Evolutionary conservation across 2,113 vertebrate species (phyloP), one percentile per base, ranked within the genome.

Genomic region (Gobiocypris rarus): DNA sequence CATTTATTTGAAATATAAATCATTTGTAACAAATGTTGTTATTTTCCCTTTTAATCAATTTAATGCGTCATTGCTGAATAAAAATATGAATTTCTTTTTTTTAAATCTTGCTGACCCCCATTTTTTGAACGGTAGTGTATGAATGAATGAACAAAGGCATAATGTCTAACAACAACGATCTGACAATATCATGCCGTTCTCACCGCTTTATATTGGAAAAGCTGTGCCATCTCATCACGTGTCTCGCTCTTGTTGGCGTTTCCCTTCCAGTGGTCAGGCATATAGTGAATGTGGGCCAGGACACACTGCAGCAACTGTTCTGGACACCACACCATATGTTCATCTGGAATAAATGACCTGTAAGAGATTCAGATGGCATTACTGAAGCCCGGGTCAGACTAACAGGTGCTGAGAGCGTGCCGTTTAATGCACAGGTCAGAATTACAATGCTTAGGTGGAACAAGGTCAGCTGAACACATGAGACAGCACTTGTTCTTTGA

Each of bases 231-330:
- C 92, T 99, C 97, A 7, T 98, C 97, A 2, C 97, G 94, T 84
- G 98, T 99, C 93, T 99, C 97, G 0, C 97, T 97, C 92, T 97
- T 95, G 88, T 99, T 97, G 76, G 98, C 98, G 2, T 96, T 97
- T 88, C 97, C 97, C 93, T 98, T 97, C 98, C 98, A 99, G 94
- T 99, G 97, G 92, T 99, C 98, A 56, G 98, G 98, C 98, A 99
- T 99, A 93, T 99, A 99, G 93, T 99, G 98, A 87, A 99, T 98
- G 81, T 99, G 97, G 0, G 98, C 97, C 88, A 99, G 93, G 87
- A 99, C 97, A 85, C 98, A 96, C 34, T 96, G 95, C 48, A 99
- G 94, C 91, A 99, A 95, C 95, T 99, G 98, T 92, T 99, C 97
- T 1, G 98, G 98, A 89, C 97, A 99, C 91, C 97, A 98, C 78